Percentiles rank a stretch among this genome's conserved stretches.
Evolutionary conservation across 2,888 invertebrate genomes (phyloP).

Genomic region (Lagria hirta): DNA sequence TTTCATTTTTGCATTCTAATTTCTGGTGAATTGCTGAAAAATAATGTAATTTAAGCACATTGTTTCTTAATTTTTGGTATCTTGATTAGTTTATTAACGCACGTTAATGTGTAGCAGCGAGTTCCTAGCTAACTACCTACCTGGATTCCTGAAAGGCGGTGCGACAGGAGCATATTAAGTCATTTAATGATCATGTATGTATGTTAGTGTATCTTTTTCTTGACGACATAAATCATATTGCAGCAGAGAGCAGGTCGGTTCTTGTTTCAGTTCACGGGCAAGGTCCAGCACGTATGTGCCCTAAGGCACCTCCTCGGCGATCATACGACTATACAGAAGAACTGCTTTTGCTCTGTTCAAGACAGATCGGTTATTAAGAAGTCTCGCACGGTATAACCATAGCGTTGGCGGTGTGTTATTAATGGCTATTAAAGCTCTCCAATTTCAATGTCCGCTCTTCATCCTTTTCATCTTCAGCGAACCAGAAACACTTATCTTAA

Average conservation of each 20-base stretch:
- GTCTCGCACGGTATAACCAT: slow-evolving; percentile 50
- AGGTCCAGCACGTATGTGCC: slow-evolving; percentile 30
- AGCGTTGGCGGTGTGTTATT: slow-evolving; percentile 51
- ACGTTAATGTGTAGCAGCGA: no score
- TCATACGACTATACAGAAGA: no score
- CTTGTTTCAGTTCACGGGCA: slow-evolving; percentile 35
- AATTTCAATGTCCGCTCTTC: slow-evolving; percentile 30
- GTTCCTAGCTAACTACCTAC: no score
- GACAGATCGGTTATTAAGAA: slow-evolving; percentile 50
- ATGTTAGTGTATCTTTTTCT: slow-evolving; percentile 17
- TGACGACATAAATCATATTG: slow-evolving; percentile 33
- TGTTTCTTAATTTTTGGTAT: no score
- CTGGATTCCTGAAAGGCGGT: no score
- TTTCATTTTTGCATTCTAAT: no score
- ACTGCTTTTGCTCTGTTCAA: slow-evolving; percentile 30
- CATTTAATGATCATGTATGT: slow-evolving; percentile 15
- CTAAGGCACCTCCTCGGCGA: slow-evolving; percentile 11
- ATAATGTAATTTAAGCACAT: no score
- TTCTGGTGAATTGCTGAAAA: no score
- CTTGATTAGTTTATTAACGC: no score
- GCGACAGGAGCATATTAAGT: slow-evolving; percentile 8
- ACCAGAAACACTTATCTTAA: no score
- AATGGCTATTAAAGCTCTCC: slow-evolving; percentile 48
- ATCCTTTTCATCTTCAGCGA: no score
- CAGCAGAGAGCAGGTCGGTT: slow-evolving; percentile 26